Percentiles rank a stretch among this genome's conserved stretches.
phyloP scores from a whole-genome alignment of 2,113 vertebrate genomes.

The Cyprinodon variegatus region DNA sequence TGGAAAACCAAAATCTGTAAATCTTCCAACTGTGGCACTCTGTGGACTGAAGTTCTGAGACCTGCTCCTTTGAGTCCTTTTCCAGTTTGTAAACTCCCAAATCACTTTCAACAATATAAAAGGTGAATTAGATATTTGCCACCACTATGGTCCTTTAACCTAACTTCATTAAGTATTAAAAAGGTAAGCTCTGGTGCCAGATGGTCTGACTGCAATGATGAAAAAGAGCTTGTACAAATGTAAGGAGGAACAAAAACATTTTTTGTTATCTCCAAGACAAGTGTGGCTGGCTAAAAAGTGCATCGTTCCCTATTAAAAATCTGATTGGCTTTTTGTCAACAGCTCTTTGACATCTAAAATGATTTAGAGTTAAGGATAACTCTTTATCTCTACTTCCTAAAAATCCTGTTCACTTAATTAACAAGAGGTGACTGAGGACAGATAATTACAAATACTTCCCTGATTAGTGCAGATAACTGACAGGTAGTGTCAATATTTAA shows the following conservation, averaged over 20 bases:
- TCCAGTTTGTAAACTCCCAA: constrained; percentile 34
- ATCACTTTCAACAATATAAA: constrained; percentile 31
- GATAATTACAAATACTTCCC: constrained; percentile 7
- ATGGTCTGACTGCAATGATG: constrained; percentile 25
- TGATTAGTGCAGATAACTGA: constrained; percentile 21
- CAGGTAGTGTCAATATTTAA: constrained; percentile 26
- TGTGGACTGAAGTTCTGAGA: constrained; percentile 10
- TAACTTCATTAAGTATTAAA: constrained; percentile 46
- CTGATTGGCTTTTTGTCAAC: constrained; percentile 26
- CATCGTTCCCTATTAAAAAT: constrained; percentile 42
- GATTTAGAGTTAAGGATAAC: constrained; percentile 18
- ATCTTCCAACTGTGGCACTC: background rate
- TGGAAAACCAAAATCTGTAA: too few species aligned
- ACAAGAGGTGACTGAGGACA: constrained; percentile 7
- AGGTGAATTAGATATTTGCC: constrained; percentile 36
- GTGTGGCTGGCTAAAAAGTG: constrained; percentile 36
- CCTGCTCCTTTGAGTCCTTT: constrained; percentile 11
- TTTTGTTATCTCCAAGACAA: constrained; percentile 41
- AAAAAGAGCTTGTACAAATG: constrained; percentile 30
- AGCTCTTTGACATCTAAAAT: constrained; percentile 33
- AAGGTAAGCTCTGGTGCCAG: constrained; percentile 27
- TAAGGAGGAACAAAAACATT: constrained; percentile 37
- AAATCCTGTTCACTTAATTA: constrained; percentile 19
- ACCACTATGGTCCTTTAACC: background rate
- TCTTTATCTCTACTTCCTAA: constrained; percentile 15